Base-by-base conservation (phyloP, 2,797 vertebrate genomes). In the Chrysolophus pictus region DNA sequence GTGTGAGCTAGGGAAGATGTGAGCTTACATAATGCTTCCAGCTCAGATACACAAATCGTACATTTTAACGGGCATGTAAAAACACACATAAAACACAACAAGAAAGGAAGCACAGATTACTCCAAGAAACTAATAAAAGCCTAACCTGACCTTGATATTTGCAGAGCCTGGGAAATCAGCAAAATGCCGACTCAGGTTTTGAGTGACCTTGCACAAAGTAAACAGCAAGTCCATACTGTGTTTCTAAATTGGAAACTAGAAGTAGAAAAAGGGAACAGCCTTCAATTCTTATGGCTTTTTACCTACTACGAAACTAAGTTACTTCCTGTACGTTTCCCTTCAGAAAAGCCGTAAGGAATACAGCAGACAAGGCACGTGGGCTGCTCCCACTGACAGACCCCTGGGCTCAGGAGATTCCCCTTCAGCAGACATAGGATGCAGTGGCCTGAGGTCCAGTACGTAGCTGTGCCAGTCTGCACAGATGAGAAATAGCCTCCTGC, bases 201-300 rank as follows among this genome's bases (percentile, higher is more conserved):
- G 3, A 95, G 70, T 92, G 94, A 96, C 96, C 96, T 96, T 95
- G 90, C 46, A 72, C 91, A 92, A 95, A 95, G 93, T 93, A 95
- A 94, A 95, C 93, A 96, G 69, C 75, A 21, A 69, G 67, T 86
- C 79, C 70, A 28, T 76, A 85, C 22, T 73, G 88, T 46, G 67
- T 91, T 95, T 95, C 94, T 92, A 90, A 95, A 96, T 81, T 92
- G 84, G 89, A 95, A 96, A 95, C 84, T 47, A 91, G 96, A 96
- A 95, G 94, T 81, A 91, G 79, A 95, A 95, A 95, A 96, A 64
- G 33, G 93, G 95, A 96, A 96, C 87, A 90, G 71, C 55, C 82
- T 78, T 89, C 73, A 84, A 72, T 89, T 89, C 82, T 39, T 75
- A 44, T 73, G 29, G 58, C 76, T 94, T 95, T 89, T 72, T 85